Base-by-base conservation (phyloP, 2,113 vertebrate species). In the Muntiacus reevesi region DNA sequence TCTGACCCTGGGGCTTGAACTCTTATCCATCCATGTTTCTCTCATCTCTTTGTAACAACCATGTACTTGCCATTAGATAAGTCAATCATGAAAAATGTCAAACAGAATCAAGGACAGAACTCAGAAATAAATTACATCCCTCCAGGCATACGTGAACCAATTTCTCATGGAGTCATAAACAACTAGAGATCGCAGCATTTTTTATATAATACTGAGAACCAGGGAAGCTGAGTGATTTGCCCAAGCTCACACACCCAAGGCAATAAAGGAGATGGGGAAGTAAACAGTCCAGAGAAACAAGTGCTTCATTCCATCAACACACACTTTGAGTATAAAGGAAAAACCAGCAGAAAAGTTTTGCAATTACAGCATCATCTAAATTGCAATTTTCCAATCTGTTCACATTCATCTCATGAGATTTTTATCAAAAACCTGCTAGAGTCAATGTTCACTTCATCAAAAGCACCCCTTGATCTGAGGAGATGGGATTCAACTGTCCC, bases 21-120 rank as follows among this genome's bases (percentile, higher is more conserved):
- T n/a, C 19, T 14, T 30, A 47, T 15, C 27, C 84, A 81, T 19
- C 36, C 59, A 76, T 9, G 25, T 14, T 23, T 95, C 52, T 67
- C 28, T 14, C 1, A 13, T 7, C 4, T 91, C 78, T 83, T 36
- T n/a, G 28, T 64, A 45, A 67, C 43, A 33, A 84, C 85, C 82
- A 17, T 59, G 59, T 54, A 33, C 16, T 30, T 82, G 40, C 36
- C 84, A 54, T 74, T 64, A 91, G 50, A 62, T 67, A 64, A 89
- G 87, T 87, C 71, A 43, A 62, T 43, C 60, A 55, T 45, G 64
- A 91, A 93, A 94, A 57, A n/a, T 33, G 33, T 64, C 78, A 36
- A 60, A 90, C 57, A 91, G 89, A 86, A 83, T 47, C 78, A 91
- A 96, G 90, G 87, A 55, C 60, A 78, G 50, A 84, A 47, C 74